A percentile compares a stretch with the other conserved stretches of the same genome.
These are phyloP conservation scores for Allolobophora icterica DNA, from an alignment of 2,888 invertebrate species.

Conservation along the genomic window DNA sequence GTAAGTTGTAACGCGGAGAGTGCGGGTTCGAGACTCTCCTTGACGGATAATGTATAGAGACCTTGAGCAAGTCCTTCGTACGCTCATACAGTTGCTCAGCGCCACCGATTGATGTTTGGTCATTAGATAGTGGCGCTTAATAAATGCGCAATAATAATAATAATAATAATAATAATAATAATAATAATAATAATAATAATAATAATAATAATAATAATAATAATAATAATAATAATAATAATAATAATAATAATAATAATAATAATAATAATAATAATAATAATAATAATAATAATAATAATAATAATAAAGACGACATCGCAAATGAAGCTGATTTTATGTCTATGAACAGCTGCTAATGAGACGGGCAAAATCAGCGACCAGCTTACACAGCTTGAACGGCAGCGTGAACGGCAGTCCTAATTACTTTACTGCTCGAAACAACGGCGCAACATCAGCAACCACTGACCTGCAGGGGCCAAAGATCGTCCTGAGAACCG, in stretches of 20 bases:
- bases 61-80: no score
- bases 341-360: neutral
- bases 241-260: conserved; percentile 6
- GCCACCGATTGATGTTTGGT: no score
- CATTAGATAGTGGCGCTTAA: no score
- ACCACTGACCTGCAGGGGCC: neutral
- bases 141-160: neutral
- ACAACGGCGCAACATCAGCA: neutral
- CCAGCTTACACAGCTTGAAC: neutral
- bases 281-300: no score
- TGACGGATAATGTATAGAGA: no score
- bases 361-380: neutral
- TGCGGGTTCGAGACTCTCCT: no score
- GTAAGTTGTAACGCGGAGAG: no score
- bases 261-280: neutral
- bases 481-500: neutral
- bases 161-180: conserved; percentile 3
- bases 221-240: neutral
- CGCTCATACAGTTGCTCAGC: no score
- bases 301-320: no score
- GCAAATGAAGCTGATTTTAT: neutral
- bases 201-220: neutral
- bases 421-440: neutral
- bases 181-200: conserved; percentile 23
- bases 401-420: neutral